These are phyloP conservation scores for Seriola quinqueradiata DNA, from an alignment of 2,113 vertebrate genomes.

Conservation along the genomic window DNA sequence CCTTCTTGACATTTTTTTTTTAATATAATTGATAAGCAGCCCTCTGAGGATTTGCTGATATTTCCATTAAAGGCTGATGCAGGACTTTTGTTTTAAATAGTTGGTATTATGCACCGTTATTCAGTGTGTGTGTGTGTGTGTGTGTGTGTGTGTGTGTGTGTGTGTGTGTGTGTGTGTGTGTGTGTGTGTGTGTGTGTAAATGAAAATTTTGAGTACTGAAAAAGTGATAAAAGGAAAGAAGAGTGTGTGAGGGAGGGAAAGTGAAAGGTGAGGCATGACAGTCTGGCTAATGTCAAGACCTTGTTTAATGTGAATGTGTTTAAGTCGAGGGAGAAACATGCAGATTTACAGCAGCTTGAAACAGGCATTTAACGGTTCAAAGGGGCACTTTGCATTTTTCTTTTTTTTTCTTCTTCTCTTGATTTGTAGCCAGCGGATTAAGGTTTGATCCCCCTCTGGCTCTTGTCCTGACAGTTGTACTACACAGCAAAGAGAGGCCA, in stretches of 20 bases:
- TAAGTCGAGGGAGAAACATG: neutral
- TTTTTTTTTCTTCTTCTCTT: neutral
- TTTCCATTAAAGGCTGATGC: neutral
- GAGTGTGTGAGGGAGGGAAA: neutral
- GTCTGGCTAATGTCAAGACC: constrained; percentile 41
- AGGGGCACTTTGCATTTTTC: neutral
- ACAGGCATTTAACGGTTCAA: constrained; percentile 8
- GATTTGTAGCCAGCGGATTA: constrained; percentile 38
- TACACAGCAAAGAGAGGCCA: constrained; percentile 11
- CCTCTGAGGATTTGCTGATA: neutral
- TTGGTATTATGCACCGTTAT: neutral
- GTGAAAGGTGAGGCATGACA: constrained; percentile 9
- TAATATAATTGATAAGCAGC: too few relatives aligned
- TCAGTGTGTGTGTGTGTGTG: neutral
- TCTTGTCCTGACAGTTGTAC: constrained; percentile 40
- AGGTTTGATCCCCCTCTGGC: constrained; percentile 35
- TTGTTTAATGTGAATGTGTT: constrained; percentile 26
- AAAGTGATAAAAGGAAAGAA: neutral
- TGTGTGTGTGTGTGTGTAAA: too few relatives aligned
- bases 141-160: too few relatives aligned
- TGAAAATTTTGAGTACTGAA: neutral
- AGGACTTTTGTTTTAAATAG: neutral
- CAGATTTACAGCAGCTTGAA: constrained; percentile 35
- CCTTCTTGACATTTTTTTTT: neutral
- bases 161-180: neutral